Percentiles rank a stretch among this genome's conserved stretches.
phyloP scores from a whole-genome alignment of 1,140 invertebrate species.

The Anoplolepis gracilipes region DNA sequence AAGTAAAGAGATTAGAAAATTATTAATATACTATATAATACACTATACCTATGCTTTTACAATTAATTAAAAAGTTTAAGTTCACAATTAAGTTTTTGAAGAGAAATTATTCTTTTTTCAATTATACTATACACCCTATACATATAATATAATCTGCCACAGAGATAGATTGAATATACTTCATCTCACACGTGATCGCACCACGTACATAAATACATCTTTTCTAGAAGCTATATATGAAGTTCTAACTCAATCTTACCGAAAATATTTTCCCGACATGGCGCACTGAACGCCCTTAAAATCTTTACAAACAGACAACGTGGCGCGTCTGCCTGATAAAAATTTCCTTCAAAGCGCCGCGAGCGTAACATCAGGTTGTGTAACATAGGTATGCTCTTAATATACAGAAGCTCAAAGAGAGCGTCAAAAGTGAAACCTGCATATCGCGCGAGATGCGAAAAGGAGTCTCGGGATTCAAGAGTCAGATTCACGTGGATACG shows the following conservation, averaged over 20 bases:
- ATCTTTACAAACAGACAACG: slow-evolving; percentile 34
- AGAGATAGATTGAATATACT: slow-evolving; percentile 13
- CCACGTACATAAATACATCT: background rate
- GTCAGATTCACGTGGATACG: background rate
- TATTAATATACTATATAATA: too few relatives aligned
- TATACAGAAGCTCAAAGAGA: background rate
- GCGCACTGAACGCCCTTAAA: slow-evolving; percentile 15
- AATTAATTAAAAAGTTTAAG: too few relatives aligned
- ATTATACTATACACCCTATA: background rate
- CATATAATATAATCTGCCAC: background rate
- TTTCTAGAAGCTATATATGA: too few relatives aligned
- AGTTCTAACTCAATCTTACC: slow-evolving; percentile 12
- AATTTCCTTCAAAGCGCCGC: slow-evolving; percentile 13
- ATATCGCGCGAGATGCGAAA: background rate
- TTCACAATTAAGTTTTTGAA: too few relatives aligned
- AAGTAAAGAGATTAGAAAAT: too few relatives aligned
- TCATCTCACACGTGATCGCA: slow-evolving; percentile 4
- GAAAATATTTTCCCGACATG: slow-evolving; percentile 47
- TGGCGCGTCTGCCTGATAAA: slow-evolving; percentile 27
- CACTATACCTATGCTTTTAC: too few relatives aligned
- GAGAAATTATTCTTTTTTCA: too few relatives aligned
- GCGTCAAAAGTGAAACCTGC: slow-evolving; percentile 2
- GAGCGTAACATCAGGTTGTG: background rate
- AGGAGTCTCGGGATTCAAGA: background rate
- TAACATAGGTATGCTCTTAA: slow-evolving; percentile 4